phyloP scores from a whole-genome alignment of 1,140 invertebrate genomes.

The Eueides isabella region DNA sequence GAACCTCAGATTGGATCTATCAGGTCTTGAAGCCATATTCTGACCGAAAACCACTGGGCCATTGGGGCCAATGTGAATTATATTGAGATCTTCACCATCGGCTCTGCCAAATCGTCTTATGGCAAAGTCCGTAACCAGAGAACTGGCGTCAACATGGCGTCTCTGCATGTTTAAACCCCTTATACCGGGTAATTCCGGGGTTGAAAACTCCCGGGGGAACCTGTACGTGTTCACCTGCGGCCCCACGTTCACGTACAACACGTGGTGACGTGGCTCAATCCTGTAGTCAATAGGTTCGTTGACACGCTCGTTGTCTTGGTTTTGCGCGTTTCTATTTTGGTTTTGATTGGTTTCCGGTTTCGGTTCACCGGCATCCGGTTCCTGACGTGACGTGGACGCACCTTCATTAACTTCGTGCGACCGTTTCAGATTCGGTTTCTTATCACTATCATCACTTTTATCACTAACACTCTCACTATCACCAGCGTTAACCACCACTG shows the following conservation, averaged over 20 bases:
- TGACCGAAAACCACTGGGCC: slow-evolving; percentile 33
- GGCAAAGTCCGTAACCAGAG: slow-evolving; percentile 58
- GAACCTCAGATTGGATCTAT: slow-evolving; percentile 56
- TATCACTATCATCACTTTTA: neutral
- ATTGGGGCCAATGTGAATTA: slow-evolving; percentile 57
- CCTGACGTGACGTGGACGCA: slow-evolving; percentile 36
- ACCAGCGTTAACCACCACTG: neutral
- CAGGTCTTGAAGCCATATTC: slow-evolving; percentile 44
- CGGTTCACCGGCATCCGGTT: slow-evolving; percentile 3
- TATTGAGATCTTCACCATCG: slow-evolving; percentile 58
- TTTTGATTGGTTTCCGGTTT: slow-evolving; percentile 37
- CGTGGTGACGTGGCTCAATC: slow-evolving; percentile 47
- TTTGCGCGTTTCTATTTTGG: slow-evolving; percentile 3
- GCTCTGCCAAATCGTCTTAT: slow-evolving; percentile 60
- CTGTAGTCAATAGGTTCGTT: slow-evolving; percentile 38
- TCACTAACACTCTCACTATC: neutral
- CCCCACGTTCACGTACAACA: slow-evolving; percentile 47
- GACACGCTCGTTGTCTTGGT: slow-evolving; percentile 19
- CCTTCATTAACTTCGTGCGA: slow-evolving; percentile 38
- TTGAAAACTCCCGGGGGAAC: slow-evolving; percentile 35
- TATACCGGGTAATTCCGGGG: neutral
- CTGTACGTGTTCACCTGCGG: slow-evolving; percentile 44
- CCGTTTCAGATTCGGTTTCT: neutral
- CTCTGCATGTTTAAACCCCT: slow-evolving; percentile 7
- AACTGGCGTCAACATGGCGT: slow-evolving; percentile 39